phyloP scores from a whole-genome alignment of 2,113 vertebrate species.

The Excalfactoria chinensis region DNA sequence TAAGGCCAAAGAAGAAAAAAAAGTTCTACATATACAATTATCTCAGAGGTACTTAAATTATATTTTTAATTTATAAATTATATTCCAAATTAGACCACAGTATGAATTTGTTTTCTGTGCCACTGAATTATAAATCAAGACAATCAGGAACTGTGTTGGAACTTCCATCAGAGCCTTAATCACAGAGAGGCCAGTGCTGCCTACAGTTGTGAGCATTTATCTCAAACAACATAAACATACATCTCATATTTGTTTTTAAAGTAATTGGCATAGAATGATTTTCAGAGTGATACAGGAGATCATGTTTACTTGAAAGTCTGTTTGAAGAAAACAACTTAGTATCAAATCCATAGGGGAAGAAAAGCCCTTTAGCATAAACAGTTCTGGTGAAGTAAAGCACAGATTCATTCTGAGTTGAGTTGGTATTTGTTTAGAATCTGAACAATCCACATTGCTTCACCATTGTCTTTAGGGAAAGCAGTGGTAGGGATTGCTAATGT shows the following conservation, averaged over 20 bases:
- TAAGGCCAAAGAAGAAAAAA: background rate
- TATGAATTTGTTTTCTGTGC: background rate
- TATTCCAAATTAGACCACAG: background rate
- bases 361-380: conserved; percentile 64
- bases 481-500: background rate
- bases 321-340: conserved; percentile 71
- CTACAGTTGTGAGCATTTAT: conserved; percentile 25
- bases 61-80: background rate
- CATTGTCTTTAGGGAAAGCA: background rate
- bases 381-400: conserved; percentile 57
- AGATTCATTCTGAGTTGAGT: conserved; percentile 42
- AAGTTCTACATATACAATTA: background rate
- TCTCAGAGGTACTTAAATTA: background rate
- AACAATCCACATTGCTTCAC: background rate
- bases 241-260: conserved; percentile 69
- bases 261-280: conserved; percentile 45
- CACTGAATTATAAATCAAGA: background rate
- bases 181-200: background rate
- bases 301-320: conserved; percentile 63
- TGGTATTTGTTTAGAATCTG: conserved; percentile 48
- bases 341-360: conserved; percentile 42
- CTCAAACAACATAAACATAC: conserved; percentile 62
- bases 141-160: background rate
- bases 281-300: conserved; percentile 69
- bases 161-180: background rate